Evolutionary conservation across 1,140 invertebrate genomes (phyloP).

Genomic region (Drosophila santomea): DNA sequence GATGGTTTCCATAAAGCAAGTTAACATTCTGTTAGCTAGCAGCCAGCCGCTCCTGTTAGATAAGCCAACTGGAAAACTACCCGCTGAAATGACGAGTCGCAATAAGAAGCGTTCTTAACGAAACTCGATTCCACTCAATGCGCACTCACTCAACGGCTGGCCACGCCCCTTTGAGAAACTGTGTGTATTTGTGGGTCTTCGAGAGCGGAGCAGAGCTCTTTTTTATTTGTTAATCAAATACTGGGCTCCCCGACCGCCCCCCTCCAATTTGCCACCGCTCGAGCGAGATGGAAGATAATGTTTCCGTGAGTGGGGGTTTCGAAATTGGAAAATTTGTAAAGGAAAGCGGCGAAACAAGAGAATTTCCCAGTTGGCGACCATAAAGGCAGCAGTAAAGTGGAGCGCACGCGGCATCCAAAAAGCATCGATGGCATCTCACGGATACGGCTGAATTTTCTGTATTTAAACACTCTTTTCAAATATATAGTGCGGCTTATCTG

Average conservation of each 20-base stretch:
- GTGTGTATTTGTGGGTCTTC: not conserved
- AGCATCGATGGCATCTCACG: constrained; percentile 20
- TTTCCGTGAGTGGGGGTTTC: not conserved
- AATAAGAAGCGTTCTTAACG: constrained; percentile 41
- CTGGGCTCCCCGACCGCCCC: constrained; percentile 56
- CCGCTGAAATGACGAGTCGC: constrained; percentile 4
- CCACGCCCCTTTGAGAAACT: constrained; percentile 19
- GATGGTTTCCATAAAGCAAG: constrained; percentile 5
- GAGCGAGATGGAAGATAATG: constrained; percentile 37
- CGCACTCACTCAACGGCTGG: constrained; percentile 25
- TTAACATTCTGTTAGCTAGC: constrained; percentile 24
- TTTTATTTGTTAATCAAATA: constrained; percentile 80
- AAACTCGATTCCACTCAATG: constrained; percentile 33
- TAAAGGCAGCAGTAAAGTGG: constrained; percentile 60
- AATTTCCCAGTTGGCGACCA: constrained; percentile 63
- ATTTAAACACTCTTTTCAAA: constrained; percentile 10
- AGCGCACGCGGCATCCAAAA: constrained; percentile 47
- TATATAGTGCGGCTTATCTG: constrained; percentile 49
- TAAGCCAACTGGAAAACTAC: constrained; percentile 39
- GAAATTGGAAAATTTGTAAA: constrained; percentile 35
- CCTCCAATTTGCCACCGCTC: constrained; percentile 6
- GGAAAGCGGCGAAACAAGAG: constrained; percentile 41
- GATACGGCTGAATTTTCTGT: constrained; percentile 18
- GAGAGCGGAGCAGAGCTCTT: constrained; percentile 59
- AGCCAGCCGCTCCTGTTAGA: constrained; percentile 9